Conservation (phyloP, 2,113 vertebrate genomes). For the Asarcornis scutulata region DNA sequence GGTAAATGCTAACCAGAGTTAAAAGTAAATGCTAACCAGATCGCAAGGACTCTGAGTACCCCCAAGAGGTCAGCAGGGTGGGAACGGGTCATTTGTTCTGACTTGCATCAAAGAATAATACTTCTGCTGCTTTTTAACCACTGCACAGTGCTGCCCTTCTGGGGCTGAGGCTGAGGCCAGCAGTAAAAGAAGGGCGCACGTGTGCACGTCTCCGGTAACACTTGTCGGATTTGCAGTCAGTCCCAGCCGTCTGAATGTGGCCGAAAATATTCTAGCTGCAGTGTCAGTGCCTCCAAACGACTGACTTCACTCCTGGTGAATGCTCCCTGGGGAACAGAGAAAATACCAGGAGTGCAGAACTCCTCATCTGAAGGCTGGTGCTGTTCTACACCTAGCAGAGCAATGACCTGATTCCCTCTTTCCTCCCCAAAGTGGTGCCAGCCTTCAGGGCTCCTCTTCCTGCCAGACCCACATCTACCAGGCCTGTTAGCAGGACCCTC, state of each 20-base stretch:
- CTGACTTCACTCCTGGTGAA: conserved; percentile 47
- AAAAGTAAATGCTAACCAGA: not conserved
- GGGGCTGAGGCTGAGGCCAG: not conserved
- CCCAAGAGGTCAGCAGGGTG: not conserved
- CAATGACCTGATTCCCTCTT: not conserved
- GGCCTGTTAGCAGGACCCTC: not conserved
- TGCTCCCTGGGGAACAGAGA: not conserved
- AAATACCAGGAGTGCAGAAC: not conserved
- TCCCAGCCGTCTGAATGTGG: not conserved
- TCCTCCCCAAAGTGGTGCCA: not conserved
- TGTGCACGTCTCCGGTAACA: not conserved
- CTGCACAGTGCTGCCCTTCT: not conserved
- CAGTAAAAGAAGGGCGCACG: not conserved
- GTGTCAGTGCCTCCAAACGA: conserved; percentile 11
- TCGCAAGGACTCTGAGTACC: accelerated
- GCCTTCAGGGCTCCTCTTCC: not conserved
- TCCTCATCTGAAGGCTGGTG: conserved; percentile 21
- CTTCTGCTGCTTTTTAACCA: not conserved
- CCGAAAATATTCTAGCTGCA: not conserved
- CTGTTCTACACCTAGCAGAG: not conserved
- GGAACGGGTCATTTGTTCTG: accelerated
- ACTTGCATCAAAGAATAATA: not conserved
- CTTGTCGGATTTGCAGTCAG: not conserved
- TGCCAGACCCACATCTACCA: not conserved
- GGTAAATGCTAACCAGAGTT: not conserved